A percentile compares a stretch with the other conserved stretches of the same genome.
Evolutionary conservation across 1,140 invertebrate genomes (phyloP).

Genomic region (Papilio aristodemus): DNA sequence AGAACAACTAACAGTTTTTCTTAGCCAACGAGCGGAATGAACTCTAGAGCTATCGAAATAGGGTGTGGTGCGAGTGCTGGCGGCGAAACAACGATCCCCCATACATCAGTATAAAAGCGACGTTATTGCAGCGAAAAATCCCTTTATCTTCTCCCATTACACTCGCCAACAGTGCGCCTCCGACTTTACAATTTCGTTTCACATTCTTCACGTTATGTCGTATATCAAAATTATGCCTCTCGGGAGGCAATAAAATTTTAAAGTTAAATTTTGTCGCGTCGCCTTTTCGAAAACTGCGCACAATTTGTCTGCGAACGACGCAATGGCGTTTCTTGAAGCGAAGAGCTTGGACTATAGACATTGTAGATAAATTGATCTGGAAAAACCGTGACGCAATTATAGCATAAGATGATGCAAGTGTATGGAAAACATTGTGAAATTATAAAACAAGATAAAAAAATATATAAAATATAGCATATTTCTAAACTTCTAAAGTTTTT

Average conservation of each 20-base stretch:
- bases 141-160: conserved; percentile 5
- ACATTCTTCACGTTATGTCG: conserved; percentile 35
- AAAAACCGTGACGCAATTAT: neutral
- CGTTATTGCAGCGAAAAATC: conserved; percentile 15
- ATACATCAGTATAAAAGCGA: conserved; percentile 7
- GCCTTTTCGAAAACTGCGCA: conserved; percentile 34
- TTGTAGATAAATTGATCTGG: neutral
- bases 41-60: neutral
- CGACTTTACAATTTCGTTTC: conserved; percentile 45
- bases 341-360: neutral
- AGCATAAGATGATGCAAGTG: neutral
- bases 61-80: neutral
- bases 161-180: conserved; percentile 35
- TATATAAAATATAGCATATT: too few relatives aligned
- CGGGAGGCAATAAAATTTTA: conserved; percentile 58
- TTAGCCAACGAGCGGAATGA: neutral
- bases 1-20: conserved; percentile 6
- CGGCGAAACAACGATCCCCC: conserved; percentile 1
- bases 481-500: too few relatives aligned
- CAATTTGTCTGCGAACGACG: neutral
- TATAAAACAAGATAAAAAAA: too few relatives aligned
- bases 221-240: conserved; percentile 61
- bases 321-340: conserved; percentile 13
- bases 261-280: conserved; percentile 54
- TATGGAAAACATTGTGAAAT: neutral